These are phyloP conservation scores for Xestia c-nigrum DNA, from an alignment of 2,888 invertebrate genomes.

Conservation along the genomic window DNA sequence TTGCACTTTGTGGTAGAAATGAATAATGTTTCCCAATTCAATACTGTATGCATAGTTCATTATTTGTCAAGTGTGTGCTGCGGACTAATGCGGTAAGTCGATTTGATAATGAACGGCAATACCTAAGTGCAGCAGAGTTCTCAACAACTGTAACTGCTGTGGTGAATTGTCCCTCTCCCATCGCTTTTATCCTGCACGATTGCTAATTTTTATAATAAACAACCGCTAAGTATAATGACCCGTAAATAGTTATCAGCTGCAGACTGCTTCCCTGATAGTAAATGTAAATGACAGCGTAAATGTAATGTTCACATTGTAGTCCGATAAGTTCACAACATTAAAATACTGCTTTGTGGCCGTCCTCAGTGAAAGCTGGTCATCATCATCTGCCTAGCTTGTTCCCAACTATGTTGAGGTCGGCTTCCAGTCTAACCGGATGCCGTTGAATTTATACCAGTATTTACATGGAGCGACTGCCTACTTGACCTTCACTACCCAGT, in stretches of 20 bases:
- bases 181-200: slow-evolving; percentile 9
- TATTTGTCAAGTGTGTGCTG: neutral
- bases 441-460: no score
- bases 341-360: neutral
- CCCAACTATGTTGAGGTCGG: no score
- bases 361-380: neutral
- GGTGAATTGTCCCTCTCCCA: neutral
- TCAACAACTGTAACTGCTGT: neutral
- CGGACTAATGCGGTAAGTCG: neutral
- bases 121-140: neutral
- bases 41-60: neutral
- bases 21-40: neutral
- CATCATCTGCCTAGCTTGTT: no score
- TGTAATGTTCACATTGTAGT: slow-evolving; percentile 10
- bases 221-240: slow-evolving; percentile 35
- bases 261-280: slow-evolving; percentile 26
- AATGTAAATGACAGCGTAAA: slow-evolving; percentile 2
- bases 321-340: neutral
- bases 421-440: no score
- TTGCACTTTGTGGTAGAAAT: neutral
- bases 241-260: slow-evolving; percentile 29
- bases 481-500: no score
- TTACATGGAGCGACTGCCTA: no score
- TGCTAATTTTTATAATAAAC: slow-evolving; percentile 19
- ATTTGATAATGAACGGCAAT: neutral